Conservation (phyloP, 2,797 vertebrate genomes). For the Halcyon badia region DNA sequence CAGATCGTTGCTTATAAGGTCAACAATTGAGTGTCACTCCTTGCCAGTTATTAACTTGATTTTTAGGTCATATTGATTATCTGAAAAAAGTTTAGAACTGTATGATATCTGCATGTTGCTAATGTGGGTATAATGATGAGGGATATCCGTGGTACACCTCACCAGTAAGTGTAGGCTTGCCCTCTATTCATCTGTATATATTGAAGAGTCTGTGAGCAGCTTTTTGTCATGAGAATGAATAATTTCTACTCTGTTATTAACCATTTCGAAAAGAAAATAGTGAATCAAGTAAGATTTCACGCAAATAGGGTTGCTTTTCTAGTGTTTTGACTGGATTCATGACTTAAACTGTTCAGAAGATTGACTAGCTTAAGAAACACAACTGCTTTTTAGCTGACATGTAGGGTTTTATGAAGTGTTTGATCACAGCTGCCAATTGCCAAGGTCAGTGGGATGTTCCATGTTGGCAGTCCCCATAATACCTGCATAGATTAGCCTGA, state of each 20-base stretch:
- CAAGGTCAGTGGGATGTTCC: constrained; percentile 56
- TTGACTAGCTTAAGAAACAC: too few relatives aligned
- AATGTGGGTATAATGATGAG: not conserved
- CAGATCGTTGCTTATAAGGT: not conserved
- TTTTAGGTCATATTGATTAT: not conserved
- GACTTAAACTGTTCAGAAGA: too few relatives aligned
- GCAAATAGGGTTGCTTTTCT: constrained; percentile 52
- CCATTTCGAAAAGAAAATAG: not conserved
- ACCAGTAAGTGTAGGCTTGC: not conserved
- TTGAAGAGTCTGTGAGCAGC: not conserved
- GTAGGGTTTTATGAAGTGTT: constrained; percentile 70
- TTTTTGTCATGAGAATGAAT: not conserved
- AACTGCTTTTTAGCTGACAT: constrained; percentile 61
- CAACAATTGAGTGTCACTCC: not conserved
- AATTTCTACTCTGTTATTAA: not conserved
- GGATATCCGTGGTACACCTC: not conserved
- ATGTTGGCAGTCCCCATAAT: constrained; percentile 22
- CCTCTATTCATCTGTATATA: not conserved
- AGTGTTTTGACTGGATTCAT: constrained; percentile 44
- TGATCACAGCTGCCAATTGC: constrained; percentile 66
- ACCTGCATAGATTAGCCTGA: not conserved
- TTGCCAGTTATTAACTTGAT: not conserved
- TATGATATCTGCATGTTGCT: not conserved
- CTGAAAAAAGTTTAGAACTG: not conserved
- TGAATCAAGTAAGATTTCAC: not conserved